Evolutionary conservation across 2,113 vertebrate species (phyloP), one percentile per base, ranked within the genome.

Genomic region (Eurystomus gularis): DNA sequence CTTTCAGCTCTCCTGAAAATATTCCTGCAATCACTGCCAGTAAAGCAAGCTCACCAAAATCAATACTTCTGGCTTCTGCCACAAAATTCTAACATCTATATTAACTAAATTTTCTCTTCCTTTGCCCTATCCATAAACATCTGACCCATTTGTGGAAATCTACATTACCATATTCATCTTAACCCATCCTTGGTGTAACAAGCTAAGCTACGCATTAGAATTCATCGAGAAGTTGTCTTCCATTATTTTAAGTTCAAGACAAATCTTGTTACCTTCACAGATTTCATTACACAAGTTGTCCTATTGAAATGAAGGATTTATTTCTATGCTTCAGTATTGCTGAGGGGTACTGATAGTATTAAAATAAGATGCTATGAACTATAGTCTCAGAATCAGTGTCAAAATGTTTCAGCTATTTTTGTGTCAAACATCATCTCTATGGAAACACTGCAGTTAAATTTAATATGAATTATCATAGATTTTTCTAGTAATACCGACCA

Each of bases 331-430:
- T 52, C 10, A 54, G 49, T 7, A 29, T 17, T 71, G 26, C 23
- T 60, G 17, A 24, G 26, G 23, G n/a, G 39, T 72, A 31, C 17
- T 42, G 77, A 82, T 13, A 62, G 37, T 28, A 73, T 44, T 48
- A 77, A 83, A 92, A 91, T 58, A 87, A 84, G 54, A 26, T 60
- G 25, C 85, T 90, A 23, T 6, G 26, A 90, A 40, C 65, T 71
- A 13, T 5, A 9, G 76, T 69, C 90, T 95, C 2, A 7, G 75
- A 77, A 86, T 82, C 60, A n/a, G 78, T 65, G 77, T 88, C 93
- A 94, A 93, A 90, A 95, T 88, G 86, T 86, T 94, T 83, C 90
- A 90, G 94, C 80, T 95, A 84, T 94, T 97, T 96, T 95, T 89
- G 82, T 72, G 70, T 62, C 91, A 92, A 95, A 89, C 87, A 79